Evolutionary conservation across 2,113 vertebrate genomes (phyloP), one percentile per base, ranked within the genome.

Genomic region (Labeo catla): DNA sequence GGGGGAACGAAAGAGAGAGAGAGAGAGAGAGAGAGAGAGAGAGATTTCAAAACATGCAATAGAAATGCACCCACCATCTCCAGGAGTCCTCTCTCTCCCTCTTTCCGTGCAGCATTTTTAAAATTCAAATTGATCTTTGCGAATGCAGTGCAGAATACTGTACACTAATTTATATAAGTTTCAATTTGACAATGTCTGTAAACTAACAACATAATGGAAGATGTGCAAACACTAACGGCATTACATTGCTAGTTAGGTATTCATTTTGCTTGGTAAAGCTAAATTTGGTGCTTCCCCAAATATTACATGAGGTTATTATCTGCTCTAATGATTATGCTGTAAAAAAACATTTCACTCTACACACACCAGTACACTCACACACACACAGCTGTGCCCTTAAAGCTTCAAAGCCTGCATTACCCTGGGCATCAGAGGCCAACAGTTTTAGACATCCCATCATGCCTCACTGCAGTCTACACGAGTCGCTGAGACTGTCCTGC

Each of bases 1-100:
- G 86, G 85, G 88, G 63, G 84, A 72, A 94, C 93, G 93, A 94
- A 89, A 65, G 76, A 89, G 87, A 89, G 74, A 82, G 86, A 90
- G 66, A 54, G 79, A 76, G n/a, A n/a, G n/a, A n/a, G n/a, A n/a
- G n/a, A 28, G 73, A 88, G 89, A 90, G 77, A 85, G 86, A 88
- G 65, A 70, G 74, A 82, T 85, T 89, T 84, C 61, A 88, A 90
- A 89, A 90, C 85, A 89, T 84, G 87, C 87, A 84, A 88, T 66
- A 83, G 86, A 86, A 89, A 87, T 84, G 74, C 88, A 83, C 59
- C 39, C n/a, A 87, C 70, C 88, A 52, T 83, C 79, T 65, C 61
- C 79, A 63, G 52, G 12, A 16, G 7, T 82, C 19, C 81, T 68
- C 81, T n/a, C 74, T 84, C 13, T 74, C 23, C 45, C 19, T 76